phyloP scores from a whole-genome alignment of 2,797 vertebrate species.

The Acanthurus leucopareius region DNA sequence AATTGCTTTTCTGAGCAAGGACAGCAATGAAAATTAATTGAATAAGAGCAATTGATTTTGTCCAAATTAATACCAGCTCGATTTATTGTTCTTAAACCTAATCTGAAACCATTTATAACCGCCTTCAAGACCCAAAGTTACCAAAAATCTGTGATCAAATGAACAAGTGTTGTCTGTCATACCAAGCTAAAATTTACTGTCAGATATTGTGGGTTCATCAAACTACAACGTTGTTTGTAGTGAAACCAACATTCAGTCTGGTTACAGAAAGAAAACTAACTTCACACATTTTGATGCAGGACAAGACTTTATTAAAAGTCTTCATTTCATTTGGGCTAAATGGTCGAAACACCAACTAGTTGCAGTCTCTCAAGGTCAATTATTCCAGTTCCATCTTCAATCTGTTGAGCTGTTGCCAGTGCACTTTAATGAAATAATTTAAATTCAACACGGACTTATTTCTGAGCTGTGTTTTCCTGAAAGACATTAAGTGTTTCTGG shows the following conservation, averaged over 20 bases:
- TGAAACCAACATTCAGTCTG: no score
- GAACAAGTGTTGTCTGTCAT: neutral
- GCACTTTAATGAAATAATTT: conserved; percentile 36
- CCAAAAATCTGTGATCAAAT: conserved; percentile 11
- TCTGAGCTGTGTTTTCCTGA: conserved; percentile 39
- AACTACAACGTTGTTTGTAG: neutral
- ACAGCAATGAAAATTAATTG: conserved; percentile 16
- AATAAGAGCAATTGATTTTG: conserved; percentile 1
- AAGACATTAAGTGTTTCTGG: conserved; percentile 34
- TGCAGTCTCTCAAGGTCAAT: conserved; percentile 28
- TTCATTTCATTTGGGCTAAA: conserved; percentile 20
- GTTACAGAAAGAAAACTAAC: no score
- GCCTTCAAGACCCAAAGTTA: conserved; percentile 13
- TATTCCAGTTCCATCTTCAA: conserved; percentile 27
- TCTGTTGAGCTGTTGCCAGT: conserved; percentile 24
- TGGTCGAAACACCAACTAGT: conserved; percentile 31
- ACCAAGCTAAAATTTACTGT: conserved; percentile 9
- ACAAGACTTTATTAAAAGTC: neutral
- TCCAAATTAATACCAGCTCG: conserved; percentile 24
- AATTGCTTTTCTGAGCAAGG: neutral
- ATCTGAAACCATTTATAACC: conserved; percentile 8
- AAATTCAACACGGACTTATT: conserved; percentile 37
- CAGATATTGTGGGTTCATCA: conserved; percentile 10
- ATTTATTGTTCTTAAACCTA: conserved; percentile 14
- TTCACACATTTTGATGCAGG: no score